Evolutionary conservation across 2,888 invertebrate species (phyloP).

Genomic region (Tanytarsus gracilentus): DNA sequence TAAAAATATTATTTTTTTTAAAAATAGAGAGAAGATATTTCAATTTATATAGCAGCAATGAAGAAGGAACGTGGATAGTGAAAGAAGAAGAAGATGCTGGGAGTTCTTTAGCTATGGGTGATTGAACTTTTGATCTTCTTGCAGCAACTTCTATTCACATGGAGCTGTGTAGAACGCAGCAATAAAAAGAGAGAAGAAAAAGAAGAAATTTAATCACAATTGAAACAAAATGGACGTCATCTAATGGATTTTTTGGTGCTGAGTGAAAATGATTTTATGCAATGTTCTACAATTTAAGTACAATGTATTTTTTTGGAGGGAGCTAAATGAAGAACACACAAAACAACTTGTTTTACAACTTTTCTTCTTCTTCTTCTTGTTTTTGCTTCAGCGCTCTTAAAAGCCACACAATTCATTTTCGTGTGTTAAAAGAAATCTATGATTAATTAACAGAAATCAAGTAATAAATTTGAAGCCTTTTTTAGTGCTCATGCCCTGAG

Average conservation of each 20-base stretch:
- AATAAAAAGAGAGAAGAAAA: neutral
- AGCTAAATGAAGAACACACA: slow-evolving; percentile 16
- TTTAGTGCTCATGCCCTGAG: neutral
- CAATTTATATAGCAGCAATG: no score
- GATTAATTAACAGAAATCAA: slow-evolving; percentile 19
- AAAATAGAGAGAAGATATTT: no score
- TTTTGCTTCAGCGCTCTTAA: no score
- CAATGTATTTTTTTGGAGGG: no score
- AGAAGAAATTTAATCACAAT: neutral
- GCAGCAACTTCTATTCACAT: neutral
- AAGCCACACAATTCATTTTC: no score
- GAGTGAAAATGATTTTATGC: neutral
- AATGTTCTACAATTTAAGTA: no score
- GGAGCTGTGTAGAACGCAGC: no score
- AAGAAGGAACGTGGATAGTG: no score
- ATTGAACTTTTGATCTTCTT: slow-evolving; percentile 27
- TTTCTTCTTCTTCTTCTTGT: neutral
- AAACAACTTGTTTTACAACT: slow-evolving; percentile 23
- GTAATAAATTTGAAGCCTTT: neutral
- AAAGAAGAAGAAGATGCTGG: no score
- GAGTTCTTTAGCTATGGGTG: slow-evolving; percentile 11
- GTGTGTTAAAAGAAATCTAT: slow-evolving; percentile 8
- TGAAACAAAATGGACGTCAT: no score
- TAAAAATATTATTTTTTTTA: neutral
- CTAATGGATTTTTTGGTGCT: no score